phyloP scores from a whole-genome alignment of 2,888 invertebrate genomes.

The Terebella lapidaria region DNA sequence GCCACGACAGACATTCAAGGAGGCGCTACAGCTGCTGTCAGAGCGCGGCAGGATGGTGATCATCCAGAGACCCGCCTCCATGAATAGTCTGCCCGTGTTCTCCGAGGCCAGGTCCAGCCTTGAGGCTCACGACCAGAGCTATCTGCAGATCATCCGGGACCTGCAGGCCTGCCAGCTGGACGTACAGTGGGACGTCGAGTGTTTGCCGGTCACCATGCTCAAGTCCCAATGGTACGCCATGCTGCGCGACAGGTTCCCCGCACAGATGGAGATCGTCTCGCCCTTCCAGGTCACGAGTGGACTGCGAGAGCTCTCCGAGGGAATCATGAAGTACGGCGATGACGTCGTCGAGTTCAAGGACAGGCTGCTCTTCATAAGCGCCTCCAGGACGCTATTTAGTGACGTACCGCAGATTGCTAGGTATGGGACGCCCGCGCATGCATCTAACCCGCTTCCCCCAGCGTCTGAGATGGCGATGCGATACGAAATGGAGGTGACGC shows the following conservation, averaged over 20 bases:
- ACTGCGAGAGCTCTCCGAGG: constrained; percentile 45
- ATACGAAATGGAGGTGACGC: constrained; percentile 15
- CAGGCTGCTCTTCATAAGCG: constrained; percentile 43
- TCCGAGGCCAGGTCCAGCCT: constrained; percentile 35
- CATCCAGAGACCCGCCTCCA: constrained; percentile 38
- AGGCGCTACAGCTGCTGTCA: constrained; percentile 35
- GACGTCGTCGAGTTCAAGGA: constrained; percentile 44
- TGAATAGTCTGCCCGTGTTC: constrained; percentile 45
- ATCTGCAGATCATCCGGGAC: constrained; percentile 40
- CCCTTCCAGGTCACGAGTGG: constrained; percentile 38
- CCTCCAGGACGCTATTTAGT: constrained; percentile 26
- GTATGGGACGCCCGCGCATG: constrained; percentile 25
- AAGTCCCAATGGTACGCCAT: constrained; percentile 45
- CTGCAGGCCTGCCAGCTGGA: constrained; percentile 36
- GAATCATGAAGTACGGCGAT: constrained; percentile 45
- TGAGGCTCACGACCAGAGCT: constrained; percentile 37
- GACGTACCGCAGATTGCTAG: constrained; percentile 32
- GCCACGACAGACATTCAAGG: constrained; percentile 33
- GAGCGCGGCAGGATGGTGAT: constrained; percentile 38
- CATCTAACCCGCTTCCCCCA: constrained; percentile 5
- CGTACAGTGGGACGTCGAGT: constrained; percentile 47
- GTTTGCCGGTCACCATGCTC: constrained; percentile 38
- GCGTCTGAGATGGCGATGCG: constrained; percentile 1
- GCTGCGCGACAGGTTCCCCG: constrained; percentile 41
- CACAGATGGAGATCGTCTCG: constrained; percentile 42